A percentile compares a stretch with the other conserved stretches of the same genome.
phyloP scores from a whole-genome alignment of 37 sponge, comb jelly and placozoan genomes.

The Aplysina aerophoba region DNA sequence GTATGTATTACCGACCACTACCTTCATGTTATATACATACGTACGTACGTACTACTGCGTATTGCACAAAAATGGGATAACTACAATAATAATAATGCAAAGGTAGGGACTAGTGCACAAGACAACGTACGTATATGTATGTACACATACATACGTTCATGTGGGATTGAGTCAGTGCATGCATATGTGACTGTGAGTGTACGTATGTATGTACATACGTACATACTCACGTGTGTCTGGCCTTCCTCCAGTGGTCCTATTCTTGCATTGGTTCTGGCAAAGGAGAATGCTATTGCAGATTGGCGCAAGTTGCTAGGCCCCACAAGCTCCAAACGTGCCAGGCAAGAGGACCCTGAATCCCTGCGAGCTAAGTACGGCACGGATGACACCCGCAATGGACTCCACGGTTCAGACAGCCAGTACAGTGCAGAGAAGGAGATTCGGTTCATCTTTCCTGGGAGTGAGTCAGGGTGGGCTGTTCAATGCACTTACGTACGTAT shows the following conservation, averaged over 20 bases:
- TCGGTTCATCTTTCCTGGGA: slow-evolving; percentile 87
- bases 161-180: background rate
- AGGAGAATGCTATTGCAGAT: slow-evolving; percentile 78
- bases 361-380: slow-evolving; percentile 89
- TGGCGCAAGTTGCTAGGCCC: slow-evolving; percentile 92
- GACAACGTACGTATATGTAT: no score
- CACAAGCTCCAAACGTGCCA: slow-evolving; percentile 66
- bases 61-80: background rate
- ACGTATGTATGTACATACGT: background rate
- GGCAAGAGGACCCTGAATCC: slow-evolving; percentile 59
- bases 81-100: background rate
- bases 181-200: slow-evolving; percentile 14
- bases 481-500: background rate
- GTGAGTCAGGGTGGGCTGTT: slow-evolving; percentile 43
- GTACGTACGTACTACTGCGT: background rate
- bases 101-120: no score
- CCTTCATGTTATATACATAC: background rate
- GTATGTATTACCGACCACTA: background rate
- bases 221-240: background rate
- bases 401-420: slow-evolving; percentile 94
- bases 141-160: background rate
- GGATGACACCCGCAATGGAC: slow-evolving; percentile 85
- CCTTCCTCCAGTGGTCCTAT: slow-evolving; percentile 76
- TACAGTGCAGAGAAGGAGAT: slow-evolving; percentile 93
- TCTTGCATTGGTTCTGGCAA: slow-evolving; percentile 87